Conservation (phyloP, 2,888 invertebrate genomes). For the Eutolmus rufibarbis region DNA sequence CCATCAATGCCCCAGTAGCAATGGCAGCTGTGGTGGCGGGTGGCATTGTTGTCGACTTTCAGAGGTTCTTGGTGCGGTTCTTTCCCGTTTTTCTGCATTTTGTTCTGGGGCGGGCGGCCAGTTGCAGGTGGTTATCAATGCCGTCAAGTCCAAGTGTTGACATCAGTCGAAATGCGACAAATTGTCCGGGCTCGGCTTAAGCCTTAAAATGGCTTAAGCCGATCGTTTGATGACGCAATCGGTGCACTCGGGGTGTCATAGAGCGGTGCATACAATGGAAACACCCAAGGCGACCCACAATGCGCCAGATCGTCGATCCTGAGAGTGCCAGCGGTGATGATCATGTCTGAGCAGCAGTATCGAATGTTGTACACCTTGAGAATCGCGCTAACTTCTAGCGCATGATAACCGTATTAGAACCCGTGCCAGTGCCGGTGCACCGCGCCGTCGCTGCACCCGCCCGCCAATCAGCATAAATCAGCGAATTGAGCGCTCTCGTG, state of each 20-base stretch:
- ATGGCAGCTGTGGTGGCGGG: neutral
- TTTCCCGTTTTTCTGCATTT: slow-evolving; percentile 4
- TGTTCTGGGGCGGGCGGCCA: neutral
- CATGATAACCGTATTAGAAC: neutral
- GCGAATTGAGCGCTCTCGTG: neutral
- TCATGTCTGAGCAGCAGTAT: neutral
- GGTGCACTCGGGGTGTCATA: neutral
- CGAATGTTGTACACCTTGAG: slow-evolving; percentile 32
- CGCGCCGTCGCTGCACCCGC: neutral
- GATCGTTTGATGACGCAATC: neutral
- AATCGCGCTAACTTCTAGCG: neutral
- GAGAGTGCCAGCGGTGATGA: slow-evolving; percentile 4
- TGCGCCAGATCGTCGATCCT: slow-evolving; percentile 4
- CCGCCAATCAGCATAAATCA: slow-evolving; percentile 22
- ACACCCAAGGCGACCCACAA: neutral
- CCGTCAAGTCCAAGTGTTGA: slow-evolving; percentile 13
- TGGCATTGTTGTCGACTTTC: slow-evolving; percentile 12
- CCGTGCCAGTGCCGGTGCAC: neutral
- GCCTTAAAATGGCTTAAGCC: neutral
- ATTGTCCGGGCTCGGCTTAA: neutral
- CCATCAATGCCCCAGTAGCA: neutral
- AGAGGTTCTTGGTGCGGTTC: neutral
- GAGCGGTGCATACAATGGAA: neutral
- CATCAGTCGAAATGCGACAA: slow-evolving; percentile 8
- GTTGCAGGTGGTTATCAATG: slow-evolving; percentile 24